Conservation (phyloP, 2,888 invertebrate species). For the Drosophila subsilvestris region DNA sequence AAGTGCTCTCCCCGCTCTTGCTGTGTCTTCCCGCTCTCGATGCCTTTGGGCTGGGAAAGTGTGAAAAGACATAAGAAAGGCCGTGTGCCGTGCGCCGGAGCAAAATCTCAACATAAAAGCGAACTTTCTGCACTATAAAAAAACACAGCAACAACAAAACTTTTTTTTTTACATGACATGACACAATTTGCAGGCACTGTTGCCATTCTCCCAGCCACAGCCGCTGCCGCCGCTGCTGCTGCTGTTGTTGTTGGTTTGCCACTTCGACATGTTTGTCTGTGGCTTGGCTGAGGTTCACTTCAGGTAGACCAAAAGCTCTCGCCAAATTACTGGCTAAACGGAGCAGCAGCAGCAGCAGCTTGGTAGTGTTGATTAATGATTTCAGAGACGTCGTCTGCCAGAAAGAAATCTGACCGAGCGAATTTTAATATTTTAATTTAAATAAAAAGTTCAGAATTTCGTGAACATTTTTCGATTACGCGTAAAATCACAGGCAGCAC, state of each 20-base stretch:
- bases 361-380: not conserved
- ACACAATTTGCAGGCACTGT: slow-evolving; percentile 76
- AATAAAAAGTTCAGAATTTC: too few relatives aligned
- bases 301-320: slow-evolving; percentile 35
- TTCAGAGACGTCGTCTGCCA: too few relatives aligned
- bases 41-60: slow-evolving; percentile 52
- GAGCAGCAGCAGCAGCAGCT: slow-evolving; percentile 2
- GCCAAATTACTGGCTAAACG: not conserved
- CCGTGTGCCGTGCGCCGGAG: slow-evolving; percentile 72
- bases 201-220: slow-evolving; percentile 32
- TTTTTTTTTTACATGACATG: slow-evolving; percentile 74
- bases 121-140: slow-evolving; percentile 41
- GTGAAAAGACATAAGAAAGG: slow-evolving; percentile 75
- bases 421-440: too few relatives aligned
- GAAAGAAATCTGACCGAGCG: too few relatives aligned
- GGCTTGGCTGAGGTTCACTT: slow-evolving; percentile 61
- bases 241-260: slow-evolving; percentile 40
- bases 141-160: slow-evolving; percentile 33
- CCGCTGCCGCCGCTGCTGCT: slow-evolving; percentile 31
- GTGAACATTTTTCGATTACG: too few relatives aligned
- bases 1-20: slow-evolving; percentile 32
- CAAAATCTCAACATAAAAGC: slow-evolving; percentile 50
- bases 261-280: slow-evolving; percentile 76
- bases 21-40: slow-evolving; percentile 6
- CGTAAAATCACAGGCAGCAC: too few relatives aligned